A percentile compares a stretch with the other conserved stretches of the same genome.
Conservation (phyloP, 2,113 vertebrate species). For the Xyrauchen texanus region DNA sequence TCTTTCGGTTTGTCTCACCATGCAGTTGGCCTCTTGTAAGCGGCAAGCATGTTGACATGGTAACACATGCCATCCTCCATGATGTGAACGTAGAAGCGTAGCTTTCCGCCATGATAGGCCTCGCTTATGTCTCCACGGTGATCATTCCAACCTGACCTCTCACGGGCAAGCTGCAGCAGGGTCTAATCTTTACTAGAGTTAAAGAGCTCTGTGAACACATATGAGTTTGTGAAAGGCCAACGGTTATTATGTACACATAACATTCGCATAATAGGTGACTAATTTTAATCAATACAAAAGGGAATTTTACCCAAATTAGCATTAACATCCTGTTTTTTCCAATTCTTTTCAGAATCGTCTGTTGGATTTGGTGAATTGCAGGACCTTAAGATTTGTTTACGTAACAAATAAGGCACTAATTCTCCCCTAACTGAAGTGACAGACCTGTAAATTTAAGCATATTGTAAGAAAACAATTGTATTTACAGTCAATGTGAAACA, state of each 20-base stretch:
- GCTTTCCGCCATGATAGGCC: constrained; percentile 82
- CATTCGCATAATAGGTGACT: too few relatives aligned
- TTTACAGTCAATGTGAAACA: too few relatives aligned
- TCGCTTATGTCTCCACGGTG: constrained; percentile 86
- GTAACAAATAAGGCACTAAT: constrained; percentile 90
- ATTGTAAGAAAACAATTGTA: background rate
- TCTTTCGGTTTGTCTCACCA: constrained; percentile 75
- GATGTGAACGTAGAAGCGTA: constrained; percentile 94
- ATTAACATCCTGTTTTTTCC: constrained; percentile 78
- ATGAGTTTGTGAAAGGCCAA: background rate
- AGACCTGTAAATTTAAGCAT: constrained; percentile 72
- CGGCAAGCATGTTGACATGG: constrained; percentile 89
- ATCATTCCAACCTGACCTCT: constrained; percentile 91
- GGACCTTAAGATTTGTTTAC: constrained; percentile 89
- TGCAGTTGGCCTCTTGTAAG: constrained; percentile 92
- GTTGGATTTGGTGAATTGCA: constrained; percentile 71
- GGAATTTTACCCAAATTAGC: constrained; percentile 45
- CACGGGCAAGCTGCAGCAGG: constrained; percentile 81
- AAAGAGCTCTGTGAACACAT: constrained; percentile 77
- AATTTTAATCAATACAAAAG: background rate
- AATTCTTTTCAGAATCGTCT: constrained; percentile 77
- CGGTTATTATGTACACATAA: background rate
- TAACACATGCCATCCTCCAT: constrained; percentile 90
- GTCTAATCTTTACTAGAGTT: constrained; percentile 80
- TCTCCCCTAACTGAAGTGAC: constrained; percentile 94